Base-by-base conservation (phyloP, 1,140 invertebrate genomes). In the Neomicropteryx cornuta region DNA sequence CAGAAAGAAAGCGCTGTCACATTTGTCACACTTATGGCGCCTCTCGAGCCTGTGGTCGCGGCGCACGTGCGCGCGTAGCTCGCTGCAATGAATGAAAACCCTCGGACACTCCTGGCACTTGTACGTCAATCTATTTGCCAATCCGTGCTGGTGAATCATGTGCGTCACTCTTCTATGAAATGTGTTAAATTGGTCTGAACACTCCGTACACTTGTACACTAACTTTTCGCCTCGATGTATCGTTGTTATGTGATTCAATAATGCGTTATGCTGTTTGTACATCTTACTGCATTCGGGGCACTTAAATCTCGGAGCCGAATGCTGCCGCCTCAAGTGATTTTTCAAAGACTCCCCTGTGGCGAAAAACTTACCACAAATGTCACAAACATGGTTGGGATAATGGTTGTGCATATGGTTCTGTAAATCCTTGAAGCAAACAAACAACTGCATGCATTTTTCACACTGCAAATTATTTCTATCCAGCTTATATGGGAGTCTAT, bases 101-200 rank as follows among this genome's bases (percentile, higher is more conserved):
- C 58, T 59, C 2, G 54, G 53, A 37, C 63, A 66, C 4, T 52
- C 55, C 18, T 55, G 50, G 32, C 61, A 64, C 37, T 55, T 56
- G 1, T 56, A 49, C 0, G 43, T 46, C 0, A 49, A 48, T 0
- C 47, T 45, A n/a, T n/a, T n/a, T n/a, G 50, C 48, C 6, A 56
- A 43, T 2, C 53, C 53, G 31, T 66, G 62, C 3, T 53, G 42
- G 20, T 60, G 23, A 2, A 39, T 24, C 17, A 50, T 36, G 32
- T 51, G 49, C n/a, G 39, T 39, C 8, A 28, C 34, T 34, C 43
- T 36, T 30, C 35, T 32, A 21, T 33, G 27, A 41, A 45, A 44
- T 3, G 14, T 20, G 19, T 17, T 24, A 28, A 51, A 51, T 31
- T 42, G 40, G 33, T 48, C 42, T 3, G 35, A 28, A 22, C 49